These are phyloP conservation scores for Cherax quadricarinatus DNA, from an alignment of 1,140 invertebrate species.

Conservation along the genomic window DNA sequence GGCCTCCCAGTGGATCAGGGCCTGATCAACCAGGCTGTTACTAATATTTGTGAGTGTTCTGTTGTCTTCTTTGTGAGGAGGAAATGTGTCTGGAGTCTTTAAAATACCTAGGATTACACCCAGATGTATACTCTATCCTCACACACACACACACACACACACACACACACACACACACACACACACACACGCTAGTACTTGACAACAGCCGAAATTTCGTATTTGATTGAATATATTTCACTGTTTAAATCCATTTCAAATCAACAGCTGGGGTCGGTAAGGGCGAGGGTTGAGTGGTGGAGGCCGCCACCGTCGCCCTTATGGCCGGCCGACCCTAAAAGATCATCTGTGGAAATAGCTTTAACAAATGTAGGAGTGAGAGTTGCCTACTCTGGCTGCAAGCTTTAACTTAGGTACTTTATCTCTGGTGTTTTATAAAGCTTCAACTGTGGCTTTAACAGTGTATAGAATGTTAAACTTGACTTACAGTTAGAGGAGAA, in stretches of 20 bases:
- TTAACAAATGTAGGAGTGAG: constrained; percentile 47
- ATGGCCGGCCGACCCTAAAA: constrained; percentile 34
- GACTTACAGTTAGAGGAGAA: not conserved
- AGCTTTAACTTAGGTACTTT: not conserved
- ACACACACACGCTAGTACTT: not conserved
- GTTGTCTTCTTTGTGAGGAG: too few relatives aligned
- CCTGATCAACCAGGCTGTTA: too few relatives aligned
- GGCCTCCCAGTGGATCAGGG: too few relatives aligned
- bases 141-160: not conserved
- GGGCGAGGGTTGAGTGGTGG: constrained; percentile 13
- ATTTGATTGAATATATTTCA: constrained; percentile 69
- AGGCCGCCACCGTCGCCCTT: constrained; percentile 2
- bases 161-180: not conserved
- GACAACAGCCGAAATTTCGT: constrained; percentile 58
- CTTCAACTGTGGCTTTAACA: too few relatives aligned
- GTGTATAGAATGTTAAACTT: not conserved
- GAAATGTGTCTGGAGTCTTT: too few relatives aligned
- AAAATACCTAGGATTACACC: too few relatives aligned
- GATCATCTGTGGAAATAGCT: constrained; percentile 51
- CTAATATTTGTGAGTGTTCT: too few relatives aligned
- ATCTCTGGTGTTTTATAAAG: too few relatives aligned
- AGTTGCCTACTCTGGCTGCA: not conserved
- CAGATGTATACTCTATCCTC: too few relatives aligned
- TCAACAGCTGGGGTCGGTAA: constrained; percentile 56
- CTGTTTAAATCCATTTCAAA: constrained; percentile 55